A percentile compares a stretch with the other conserved stretches of the same genome.
Evolutionary conservation across 2,113 vertebrate species (phyloP).

Genomic region (Hydrolagus affinis): DNA sequence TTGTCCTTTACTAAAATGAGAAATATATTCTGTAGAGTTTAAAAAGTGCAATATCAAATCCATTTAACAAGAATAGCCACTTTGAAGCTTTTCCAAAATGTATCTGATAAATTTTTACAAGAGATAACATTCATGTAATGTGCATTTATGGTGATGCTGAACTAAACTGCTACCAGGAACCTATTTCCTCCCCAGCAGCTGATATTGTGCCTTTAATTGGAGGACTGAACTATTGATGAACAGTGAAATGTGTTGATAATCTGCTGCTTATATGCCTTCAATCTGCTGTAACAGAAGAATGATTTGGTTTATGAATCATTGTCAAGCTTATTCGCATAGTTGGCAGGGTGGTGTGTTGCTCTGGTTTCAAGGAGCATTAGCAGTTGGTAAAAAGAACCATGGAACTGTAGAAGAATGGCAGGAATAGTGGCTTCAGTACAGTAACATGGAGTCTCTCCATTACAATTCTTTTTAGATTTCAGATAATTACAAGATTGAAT

Average conservation of each 20-base stretch:
- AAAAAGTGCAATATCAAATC: not conserved
- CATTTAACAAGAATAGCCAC: not conserved
- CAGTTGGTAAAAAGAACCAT: conserved; percentile 1
- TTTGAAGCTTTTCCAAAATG: not conserved
- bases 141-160: conserved; percentile 20
- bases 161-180: conserved; percentile 26
- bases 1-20: too few species aligned
- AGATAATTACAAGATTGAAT: not conserved
- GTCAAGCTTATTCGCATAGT: conserved; percentile 29
- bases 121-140: not conserved
- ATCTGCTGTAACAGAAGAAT: conserved; percentile 29
- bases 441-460: not conserved
- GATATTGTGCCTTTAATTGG: conserved; percentile 27
- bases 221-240: conserved; percentile 32
- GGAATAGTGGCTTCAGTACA: not conserved
- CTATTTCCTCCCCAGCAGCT: conserved; percentile 23
- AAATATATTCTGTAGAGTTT: not conserved
- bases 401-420: not conserved
- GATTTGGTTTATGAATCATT: conserved; percentile 31
- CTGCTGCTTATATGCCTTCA: conserved; percentile 28
- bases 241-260: conserved; percentile 31
- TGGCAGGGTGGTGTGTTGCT: conserved; percentile 25
- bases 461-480: not conserved
- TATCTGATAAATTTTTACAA: not conserved
- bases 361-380: conserved; percentile 19